Percentiles rank a stretch among this genome's conserved stretches.
phyloP scores from a whole-genome alignment of 2,113 vertebrate species.

The Gambusia holbrooki region DNA sequence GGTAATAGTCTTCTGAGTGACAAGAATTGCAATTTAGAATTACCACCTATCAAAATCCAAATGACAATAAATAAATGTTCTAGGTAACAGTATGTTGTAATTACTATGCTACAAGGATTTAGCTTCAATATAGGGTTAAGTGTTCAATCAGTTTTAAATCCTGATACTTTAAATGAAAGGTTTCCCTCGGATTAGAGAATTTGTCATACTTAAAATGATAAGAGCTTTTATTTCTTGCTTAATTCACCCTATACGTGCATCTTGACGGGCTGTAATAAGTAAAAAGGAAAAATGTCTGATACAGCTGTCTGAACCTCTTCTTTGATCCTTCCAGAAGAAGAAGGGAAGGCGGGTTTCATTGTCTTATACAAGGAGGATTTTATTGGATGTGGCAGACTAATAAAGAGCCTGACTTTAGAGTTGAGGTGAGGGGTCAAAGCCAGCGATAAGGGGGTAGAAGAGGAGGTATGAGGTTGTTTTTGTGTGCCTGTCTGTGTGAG shows the following conservation, averaged over 20 bases:
- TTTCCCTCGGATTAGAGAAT: constrained; percentile 3
- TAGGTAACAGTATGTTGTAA: neutral
- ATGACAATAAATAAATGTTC: neutral
- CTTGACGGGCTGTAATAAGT: constrained; percentile 35
- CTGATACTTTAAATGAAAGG: neutral
- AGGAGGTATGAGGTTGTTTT: constrained; percentile 32
- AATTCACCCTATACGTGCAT: constrained; percentile 4
- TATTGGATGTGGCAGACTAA: constrained; percentile 78
- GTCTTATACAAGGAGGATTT: constrained; percentile 61
- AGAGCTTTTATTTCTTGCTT: constrained; percentile 9
- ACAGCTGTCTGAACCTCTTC: constrained; percentile 51
- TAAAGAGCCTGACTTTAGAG: constrained; percentile 70
- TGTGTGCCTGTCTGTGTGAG: constrained; percentile 14
- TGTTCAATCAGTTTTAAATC: neutral
- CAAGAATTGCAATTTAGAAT: neutral
- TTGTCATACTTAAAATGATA: neutral
- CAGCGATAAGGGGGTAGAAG: constrained; percentile 66
- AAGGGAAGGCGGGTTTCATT: constrained; percentile 51
- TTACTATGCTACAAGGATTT: neutral
- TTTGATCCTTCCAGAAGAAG: constrained; percentile 44
- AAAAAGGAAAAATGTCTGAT: constrained; percentile 40
- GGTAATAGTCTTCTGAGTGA: neutral
- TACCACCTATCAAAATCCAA: neutral
- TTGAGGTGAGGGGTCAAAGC: constrained; percentile 70
- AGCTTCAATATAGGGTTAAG: neutral